Evolutionary conservation across 2,797 vertebrate genomes (phyloP), one percentile per base, ranked within the genome.

Genomic region (Rhyacichthys aspro): DNA sequence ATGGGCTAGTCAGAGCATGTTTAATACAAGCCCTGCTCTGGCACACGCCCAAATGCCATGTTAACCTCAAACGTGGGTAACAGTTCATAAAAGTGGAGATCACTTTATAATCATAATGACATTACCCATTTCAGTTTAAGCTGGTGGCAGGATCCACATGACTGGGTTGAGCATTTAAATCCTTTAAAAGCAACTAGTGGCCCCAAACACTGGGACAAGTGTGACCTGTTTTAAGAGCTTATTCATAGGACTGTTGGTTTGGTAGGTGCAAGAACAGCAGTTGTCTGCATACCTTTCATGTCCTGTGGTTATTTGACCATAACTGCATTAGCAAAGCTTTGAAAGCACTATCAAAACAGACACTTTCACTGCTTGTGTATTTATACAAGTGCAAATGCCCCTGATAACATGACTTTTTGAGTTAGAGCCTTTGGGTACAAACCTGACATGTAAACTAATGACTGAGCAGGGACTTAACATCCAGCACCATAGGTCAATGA

Each of bases 221-320:
- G 71, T 64, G 77, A 82, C 76, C 68, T 70, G 78, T 85, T 89
- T 84, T 79, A 64, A 81, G 57, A 66, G 72, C 63, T 78, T 62
- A 69, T 65, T 86, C 65, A 28, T 72, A 67, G 65, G 70, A 74
- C 81, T 19, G 57, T 62, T 72, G 61, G 72, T 66, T 78, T 73
- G 56, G 61, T 63, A 28, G 44, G 32, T 59, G 36, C 11, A 43
- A 62, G 67, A 62, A 56, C 34, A 67, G 48, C 37, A 32, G 63
- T 32, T 36, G 36, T 63, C 74, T 70, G 72, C 86, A 90, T 92
- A 87, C 89, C 86, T 79, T 42, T 72, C 75, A 55, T 85, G 65
- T 68, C 67, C 56, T 33, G 65, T 57, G 81, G 59, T 79, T 76
- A 82, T 86, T 76, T 72, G 67, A 89, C 83, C 83, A 64, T 68